Evolutionary conservation across 2,797 vertebrate genomes (phyloP), one percentile per base, ranked within the genome.

Genomic region (Harpagifer antarcticus): DNA sequence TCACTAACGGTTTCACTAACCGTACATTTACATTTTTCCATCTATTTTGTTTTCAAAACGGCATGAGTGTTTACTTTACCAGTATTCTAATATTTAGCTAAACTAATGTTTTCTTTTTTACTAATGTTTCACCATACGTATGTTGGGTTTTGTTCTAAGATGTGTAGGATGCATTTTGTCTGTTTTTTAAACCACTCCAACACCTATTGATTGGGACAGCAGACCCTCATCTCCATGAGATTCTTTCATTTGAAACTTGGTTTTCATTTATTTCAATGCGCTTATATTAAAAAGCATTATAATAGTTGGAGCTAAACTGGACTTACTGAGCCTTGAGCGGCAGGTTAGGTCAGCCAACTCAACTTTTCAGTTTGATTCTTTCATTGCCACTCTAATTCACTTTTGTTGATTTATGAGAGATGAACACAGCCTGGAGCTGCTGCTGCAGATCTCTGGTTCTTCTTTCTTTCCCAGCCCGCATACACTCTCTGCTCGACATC

Each of bases 351-450:
- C 61, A 71, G 53, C 50, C 45, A 78, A 23, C 53, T 14, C 42
- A 55, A 42, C 27, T 54, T 60, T 58, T 65, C 23, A 20, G 0
- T 73, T 71, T 5, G 33, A 31, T 56, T 75, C 48, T 63, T 5
- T 68, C 42, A 44, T 52, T 27, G 63, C 27, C 59, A 45, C 31
- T 72, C 48, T 56, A 52, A 72, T 68, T 74, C 68, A 59, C 40
- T 72, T 63, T 62, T 65, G 50, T 69, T 81, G 72, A 78, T 76
- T 55, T 73, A 55, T 83, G 57, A 60, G 58, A 70, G 69, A 37
- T 69, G 59, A 72, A 48, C 48, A 52, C 47, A 43, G 67, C 81
- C 67, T 74, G 0, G 13, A 82, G 48, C 56, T 27, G 48, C 56
- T 67, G 60, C 44, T 76, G 75, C 57, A 74, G 3, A 76, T 61